phyloP scores from a whole-genome alignment of 2,113 vertebrate genomes.

The Eira barbara region DNA sequence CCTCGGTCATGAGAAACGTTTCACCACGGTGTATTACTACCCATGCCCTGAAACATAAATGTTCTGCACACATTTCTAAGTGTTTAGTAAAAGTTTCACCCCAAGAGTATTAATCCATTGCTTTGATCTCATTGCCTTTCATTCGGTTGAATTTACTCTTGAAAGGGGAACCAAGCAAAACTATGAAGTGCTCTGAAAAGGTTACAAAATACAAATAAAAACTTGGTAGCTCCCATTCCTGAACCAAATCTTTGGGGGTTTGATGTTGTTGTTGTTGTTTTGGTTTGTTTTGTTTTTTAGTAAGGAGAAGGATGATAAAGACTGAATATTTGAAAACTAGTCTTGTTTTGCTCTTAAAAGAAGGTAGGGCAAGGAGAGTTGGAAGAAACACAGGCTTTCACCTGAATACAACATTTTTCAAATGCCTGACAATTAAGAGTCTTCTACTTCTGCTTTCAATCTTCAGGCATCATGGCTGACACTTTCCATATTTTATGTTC shows the following conservation, averaged over 20 bases:
- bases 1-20: constrained; percentile 49
- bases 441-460: constrained; percentile 66
- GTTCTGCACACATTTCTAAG: constrained; percentile 54
- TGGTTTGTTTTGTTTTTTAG: neutral
- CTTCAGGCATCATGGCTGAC: constrained; percentile 61
- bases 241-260: neutral
- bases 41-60: constrained; percentile 43
- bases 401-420: constrained; percentile 65
- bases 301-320: neutral
- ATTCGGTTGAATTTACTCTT: constrained; percentile 19
- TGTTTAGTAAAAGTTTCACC: constrained; percentile 54
- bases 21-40: constrained; percentile 18
- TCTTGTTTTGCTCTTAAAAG: constrained; percentile 48
- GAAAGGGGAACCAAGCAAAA: constrained; percentile 2
- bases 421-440: constrained; percentile 68
- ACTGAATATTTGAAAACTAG: constrained; percentile 33
- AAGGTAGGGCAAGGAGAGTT: constrained; percentile 45
- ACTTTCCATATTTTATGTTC: constrained; percentile 67
- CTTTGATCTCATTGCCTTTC: constrained; percentile 48
- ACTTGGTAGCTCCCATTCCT: neutral
- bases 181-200: neutral
- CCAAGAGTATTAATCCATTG: constrained; percentile 25
- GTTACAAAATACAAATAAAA: neutral
- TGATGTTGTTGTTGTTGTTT: neutral
- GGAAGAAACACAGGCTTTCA: constrained; percentile 44